Percentiles rank a stretch among this genome's conserved stretches.
phyloP scores from a whole-genome alignment of 1,140 invertebrate genomes.

The Drosophila orosa region DNA sequence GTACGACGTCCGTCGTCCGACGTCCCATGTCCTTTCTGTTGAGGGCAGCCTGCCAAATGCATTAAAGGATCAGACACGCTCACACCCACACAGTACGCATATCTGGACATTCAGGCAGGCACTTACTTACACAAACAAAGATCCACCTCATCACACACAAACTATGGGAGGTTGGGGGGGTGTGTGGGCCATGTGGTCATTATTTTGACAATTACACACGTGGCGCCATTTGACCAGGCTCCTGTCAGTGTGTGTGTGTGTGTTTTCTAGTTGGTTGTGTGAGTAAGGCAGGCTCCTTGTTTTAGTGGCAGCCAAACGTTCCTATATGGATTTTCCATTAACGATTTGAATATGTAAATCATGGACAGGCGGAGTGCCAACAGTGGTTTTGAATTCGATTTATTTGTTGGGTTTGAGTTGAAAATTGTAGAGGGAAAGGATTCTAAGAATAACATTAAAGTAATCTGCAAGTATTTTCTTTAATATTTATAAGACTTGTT shows the following conservation, averaged over 20 bases:
- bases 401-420: background rate
- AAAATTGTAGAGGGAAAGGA: too few relatives aligned
- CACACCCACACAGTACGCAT: conserved; percentile 49
- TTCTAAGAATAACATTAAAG: background rate
- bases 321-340: conserved; percentile 80
- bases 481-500: accelerated
- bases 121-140: conserved; percentile 82
- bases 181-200: conserved; percentile 64
- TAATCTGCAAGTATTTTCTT: background rate
- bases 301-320: conserved; percentile 54
- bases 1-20: conserved; percentile 5
- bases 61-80: conserved; percentile 81
- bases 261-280: conserved; percentile 9
- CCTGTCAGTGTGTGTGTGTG: background rate
- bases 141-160: conserved; percentile 25
- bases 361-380: conserved; percentile 24
- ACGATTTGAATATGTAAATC: conserved; percentile 83
- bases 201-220: conserved; percentile 83
- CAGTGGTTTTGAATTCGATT: conserved; percentile 15
- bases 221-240: conserved; percentile 68
- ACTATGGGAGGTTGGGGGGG: conserved; percentile 10
- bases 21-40: conserved; percentile 48
- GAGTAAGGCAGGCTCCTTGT: conserved; percentile 38
- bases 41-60: conserved; percentile 73
- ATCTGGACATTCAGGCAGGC: conserved; percentile 53